Percentiles rank a stretch among this genome's conserved stretches.
These are phyloP conservation scores for Pammene aurita DNA, from an alignment of 2,888 invertebrate species.

Conservation along the genomic window DNA sequence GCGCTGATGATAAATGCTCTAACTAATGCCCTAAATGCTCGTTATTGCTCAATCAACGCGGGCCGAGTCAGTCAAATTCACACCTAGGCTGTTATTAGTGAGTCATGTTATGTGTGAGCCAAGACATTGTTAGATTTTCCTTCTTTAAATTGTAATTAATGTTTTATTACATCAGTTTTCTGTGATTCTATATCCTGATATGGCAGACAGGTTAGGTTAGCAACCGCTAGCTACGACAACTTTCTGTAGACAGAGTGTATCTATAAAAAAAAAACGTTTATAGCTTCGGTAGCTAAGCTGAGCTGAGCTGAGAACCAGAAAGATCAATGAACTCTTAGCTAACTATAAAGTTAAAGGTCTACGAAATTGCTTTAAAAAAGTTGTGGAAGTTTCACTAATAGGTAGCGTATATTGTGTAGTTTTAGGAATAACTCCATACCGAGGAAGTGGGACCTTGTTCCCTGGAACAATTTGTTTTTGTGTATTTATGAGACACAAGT, in stretches of 20 bases:
- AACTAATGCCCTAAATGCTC: constrained; percentile 63
- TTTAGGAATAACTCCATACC: too few relatives aligned
- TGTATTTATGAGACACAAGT: not conserved
- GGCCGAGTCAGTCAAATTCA: constrained; percentile 61
- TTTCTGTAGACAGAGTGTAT: constrained; percentile 9
- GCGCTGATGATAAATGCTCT: constrained; percentile 53
- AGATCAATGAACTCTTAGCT: constrained; percentile 10
- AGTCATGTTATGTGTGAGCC: constrained; percentile 47
- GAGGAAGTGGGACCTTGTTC: too few relatives aligned
- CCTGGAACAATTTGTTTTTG: too few relatives aligned
- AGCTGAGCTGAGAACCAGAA: not conserved
- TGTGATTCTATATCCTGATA: not conserved
- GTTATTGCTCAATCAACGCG: constrained; percentile 65
- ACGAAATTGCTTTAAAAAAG: not conserved
- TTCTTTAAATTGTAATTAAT: constrained; percentile 13
- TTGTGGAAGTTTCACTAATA: too few relatives aligned
- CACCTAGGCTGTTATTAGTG: constrained; percentile 53
- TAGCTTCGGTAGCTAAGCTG: not conserved
- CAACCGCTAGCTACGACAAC: constrained; percentile 8
- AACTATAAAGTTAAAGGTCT: not conserved
- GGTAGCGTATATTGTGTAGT: too few relatives aligned
- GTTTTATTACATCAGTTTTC: too few relatives aligned
- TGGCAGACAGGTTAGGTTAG: constrained; percentile 14
- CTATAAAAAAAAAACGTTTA: constrained; percentile 8
- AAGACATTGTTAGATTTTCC: constrained; percentile 19